Conservation (phyloP, 1,140 invertebrate species). For the Heliothis subflexa region DNA sequence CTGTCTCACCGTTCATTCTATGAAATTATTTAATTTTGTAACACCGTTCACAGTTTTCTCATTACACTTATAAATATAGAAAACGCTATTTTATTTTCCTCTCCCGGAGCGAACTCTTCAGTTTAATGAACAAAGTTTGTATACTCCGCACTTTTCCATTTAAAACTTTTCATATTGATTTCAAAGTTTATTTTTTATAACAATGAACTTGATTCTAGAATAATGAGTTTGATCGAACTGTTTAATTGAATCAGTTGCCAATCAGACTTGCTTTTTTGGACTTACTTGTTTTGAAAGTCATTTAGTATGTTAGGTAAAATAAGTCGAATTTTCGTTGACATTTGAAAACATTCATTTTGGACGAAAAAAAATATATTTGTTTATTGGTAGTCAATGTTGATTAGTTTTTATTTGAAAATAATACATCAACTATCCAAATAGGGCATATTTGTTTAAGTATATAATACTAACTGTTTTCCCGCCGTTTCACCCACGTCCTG, state of each 20-base stretch:
- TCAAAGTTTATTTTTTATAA: constrained; percentile 60
- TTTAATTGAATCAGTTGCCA: constrained; percentile 33
- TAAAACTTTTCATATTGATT: constrained; percentile 72
- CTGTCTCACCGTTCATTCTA: background rate
- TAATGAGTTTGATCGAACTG: constrained; percentile 40
- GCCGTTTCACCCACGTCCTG: no score
- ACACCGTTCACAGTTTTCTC: constrained; percentile 61
- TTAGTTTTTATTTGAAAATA: no score
- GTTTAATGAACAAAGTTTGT: constrained; percentile 77
- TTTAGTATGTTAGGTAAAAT: background rate
- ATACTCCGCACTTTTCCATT: constrained; percentile 72
- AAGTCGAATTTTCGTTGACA: background rate
- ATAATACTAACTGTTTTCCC: no score
- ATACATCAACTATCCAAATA: no score
- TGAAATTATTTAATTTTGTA: constrained; percentile 44
- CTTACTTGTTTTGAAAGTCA: background rate
- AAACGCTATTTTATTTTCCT: constrained; percentile 61
- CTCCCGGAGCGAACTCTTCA: constrained; percentile 62
- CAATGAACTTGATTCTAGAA: constrained; percentile 57
- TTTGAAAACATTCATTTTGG: background rate
- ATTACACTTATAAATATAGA: constrained; percentile 61
- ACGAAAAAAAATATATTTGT: no score
- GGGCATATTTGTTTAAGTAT: no score
- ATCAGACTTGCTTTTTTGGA: background rate
- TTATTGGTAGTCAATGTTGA: no score